A percentile compares a stretch with the other conserved stretches of the same genome.
Evolutionary conservation across 2,888 invertebrate genomes (phyloP).

Genomic region (Troides aeacus): DNA sequence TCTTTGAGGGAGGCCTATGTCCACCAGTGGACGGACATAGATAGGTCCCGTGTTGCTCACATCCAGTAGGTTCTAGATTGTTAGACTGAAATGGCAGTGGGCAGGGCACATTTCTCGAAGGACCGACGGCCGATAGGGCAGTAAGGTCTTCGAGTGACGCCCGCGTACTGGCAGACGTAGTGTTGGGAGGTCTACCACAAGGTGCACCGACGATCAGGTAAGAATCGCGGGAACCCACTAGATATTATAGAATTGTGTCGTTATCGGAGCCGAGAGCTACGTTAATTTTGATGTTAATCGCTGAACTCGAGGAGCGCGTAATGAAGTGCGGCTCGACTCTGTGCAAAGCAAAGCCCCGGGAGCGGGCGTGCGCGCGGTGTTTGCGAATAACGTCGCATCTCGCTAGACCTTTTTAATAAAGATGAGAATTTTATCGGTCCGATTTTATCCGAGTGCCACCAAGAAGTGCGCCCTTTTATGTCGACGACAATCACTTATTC

Average conservation of each 20-base stretch:
- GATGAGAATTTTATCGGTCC: constrained; percentile 6
- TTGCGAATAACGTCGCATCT: constrained; percentile 8
- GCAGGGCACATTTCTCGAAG: too few species aligned
- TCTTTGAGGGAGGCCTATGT: too few species aligned
- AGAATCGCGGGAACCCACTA: too few species aligned
- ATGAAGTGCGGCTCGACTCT: constrained; percentile 22
- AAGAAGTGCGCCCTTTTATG: too few species aligned
- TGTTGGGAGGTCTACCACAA: neutral
- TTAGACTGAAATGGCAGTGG: too few species aligned
- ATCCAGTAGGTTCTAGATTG: too few species aligned
- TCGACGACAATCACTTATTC: too few species aligned
- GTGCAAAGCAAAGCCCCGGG: constrained; percentile 5
- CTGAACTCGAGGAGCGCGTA: constrained; percentile 20
- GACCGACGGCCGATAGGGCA: neutral
- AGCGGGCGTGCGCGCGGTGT: constrained; percentile 14
- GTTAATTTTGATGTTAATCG: constrained; percentile 9
- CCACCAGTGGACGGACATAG: too few species aligned
- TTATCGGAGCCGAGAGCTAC: neutral
- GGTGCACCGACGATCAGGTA: neutral
- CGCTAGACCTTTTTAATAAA: constrained; percentile 5
- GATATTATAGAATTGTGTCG: too few species aligned
- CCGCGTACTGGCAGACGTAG: neutral
- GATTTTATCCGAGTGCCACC: neutral
- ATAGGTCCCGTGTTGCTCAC: too few species aligned
- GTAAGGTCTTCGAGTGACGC: neutral